phyloP scores from a whole-genome alignment of 2,797 vertebrate species.

The Benthosema pterotum region DNA sequence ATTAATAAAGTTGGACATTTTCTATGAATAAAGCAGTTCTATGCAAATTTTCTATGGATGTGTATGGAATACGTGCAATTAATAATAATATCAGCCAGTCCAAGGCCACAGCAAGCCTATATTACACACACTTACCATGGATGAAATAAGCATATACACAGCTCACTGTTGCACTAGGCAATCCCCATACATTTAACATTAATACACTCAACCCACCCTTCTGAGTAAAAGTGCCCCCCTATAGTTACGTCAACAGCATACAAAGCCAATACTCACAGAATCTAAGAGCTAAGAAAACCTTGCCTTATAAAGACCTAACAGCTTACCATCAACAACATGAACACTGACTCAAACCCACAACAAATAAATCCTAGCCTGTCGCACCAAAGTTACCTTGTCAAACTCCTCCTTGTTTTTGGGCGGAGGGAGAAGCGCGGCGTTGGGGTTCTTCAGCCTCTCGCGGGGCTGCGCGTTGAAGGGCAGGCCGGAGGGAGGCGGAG shows the following conservation, averaged over 20 bases:
- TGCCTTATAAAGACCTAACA: constrained; percentile 43
- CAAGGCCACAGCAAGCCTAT: too few species aligned
- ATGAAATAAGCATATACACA: constrained; percentile 36
- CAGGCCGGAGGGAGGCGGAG: constrained; percentile 96
- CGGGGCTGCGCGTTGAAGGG: constrained; percentile 98
- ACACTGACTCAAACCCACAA: constrained; percentile 57
- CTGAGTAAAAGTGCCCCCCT: constrained; percentile 34
- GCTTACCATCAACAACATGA: constrained; percentile 58
- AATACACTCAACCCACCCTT: constrained; percentile 48
- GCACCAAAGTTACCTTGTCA: constrained; percentile 95
- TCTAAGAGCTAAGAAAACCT: constrained; percentile 38
- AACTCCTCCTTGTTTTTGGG: constrained; percentile 99
- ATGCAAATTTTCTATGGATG: too few species aligned
- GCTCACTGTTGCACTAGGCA: constrained; percentile 45
- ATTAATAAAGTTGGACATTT: too few species aligned
- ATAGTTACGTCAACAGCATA: constrained; percentile 37
- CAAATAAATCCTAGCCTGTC: constrained; percentile 49
- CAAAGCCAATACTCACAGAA: constrained; percentile 40
- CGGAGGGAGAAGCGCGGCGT: constrained; percentile 91
- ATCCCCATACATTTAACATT: constrained; percentile 49
- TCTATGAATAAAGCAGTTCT: too few species aligned
- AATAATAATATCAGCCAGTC: too few species aligned
- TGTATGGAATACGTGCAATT: too few species aligned
- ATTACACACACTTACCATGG: constrained; percentile 24
- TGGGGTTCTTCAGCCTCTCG: constrained; percentile 97